Base-by-base conservation (phyloP, 2,888 invertebrate genomes). In the Ophion slaviceki region DNA sequence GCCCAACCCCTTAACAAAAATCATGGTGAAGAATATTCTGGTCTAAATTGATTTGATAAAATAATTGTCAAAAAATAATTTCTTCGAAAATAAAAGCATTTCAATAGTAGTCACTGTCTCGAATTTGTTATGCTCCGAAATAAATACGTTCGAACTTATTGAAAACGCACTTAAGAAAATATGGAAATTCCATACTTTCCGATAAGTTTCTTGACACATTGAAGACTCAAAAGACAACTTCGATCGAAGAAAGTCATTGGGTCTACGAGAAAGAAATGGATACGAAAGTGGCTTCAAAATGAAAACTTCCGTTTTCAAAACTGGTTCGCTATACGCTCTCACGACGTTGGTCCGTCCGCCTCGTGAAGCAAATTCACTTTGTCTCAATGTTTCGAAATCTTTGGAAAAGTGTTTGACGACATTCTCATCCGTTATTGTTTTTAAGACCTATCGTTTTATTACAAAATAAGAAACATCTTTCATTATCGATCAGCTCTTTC, bases 401-500 rank as follows among this genome's bases (percentile, higher is more conserved):
- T 53, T 17, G 4, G 28, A 70, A 70, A 28, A 53, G 4, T 47
- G 47, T 53, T 14, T 28, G 8, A 8, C 7, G 47, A 14, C 40
- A 67, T 40, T 40, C 28, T 20, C n/a, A 47, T 24, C 14, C 20
- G 24, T 45, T 78, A 64, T 82, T 61, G 80, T 83, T 72, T 72
- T 89, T 88, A 72, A 89, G 88, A 89, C 89, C 86, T 77, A 76
- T 87, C 80, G 57, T 85, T 87, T 86, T 83, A 78, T 78, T 74
- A 59, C 75, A 78, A 82, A 59, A 14, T 36, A 45, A 66, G 66
- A 67, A 80, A 85, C 61, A 81, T 81, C 86, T 76, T 86, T 81
- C 84, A 70, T 86, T 82, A 71, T 77, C 85, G 89, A 88, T 81
- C 85, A 89, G 87, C 89, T 91, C 85, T 88, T 89, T 88, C 86